Percentiles rank a stretch among this genome's conserved stretches.
Evolutionary conservation across 2,797 vertebrate genomes (phyloP).

Genomic region (Caiman crocodilus): DNA sequence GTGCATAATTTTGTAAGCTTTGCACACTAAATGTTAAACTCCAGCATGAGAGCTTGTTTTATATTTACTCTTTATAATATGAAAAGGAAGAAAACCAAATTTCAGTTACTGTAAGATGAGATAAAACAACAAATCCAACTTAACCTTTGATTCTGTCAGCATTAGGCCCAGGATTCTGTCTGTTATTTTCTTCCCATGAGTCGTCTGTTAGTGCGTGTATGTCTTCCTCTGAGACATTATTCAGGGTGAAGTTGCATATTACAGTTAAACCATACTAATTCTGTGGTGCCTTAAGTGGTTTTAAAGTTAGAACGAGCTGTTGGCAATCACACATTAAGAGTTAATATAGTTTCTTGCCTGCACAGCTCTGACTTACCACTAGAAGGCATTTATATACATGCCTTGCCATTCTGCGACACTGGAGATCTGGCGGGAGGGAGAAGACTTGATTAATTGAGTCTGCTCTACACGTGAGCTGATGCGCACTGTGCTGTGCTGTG

Average conservation of each 20-base stretch:
- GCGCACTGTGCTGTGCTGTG: too few species aligned
- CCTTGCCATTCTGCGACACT: too few species aligned
- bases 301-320: too few species aligned
- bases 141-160: not conserved
- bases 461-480: too few species aligned
- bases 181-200: not conserved
- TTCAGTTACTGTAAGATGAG: not conserved
- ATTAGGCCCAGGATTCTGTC: not conserved
- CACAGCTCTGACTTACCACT: too few species aligned
- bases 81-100: not conserved
- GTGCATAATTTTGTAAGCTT: conserved; percentile 13
- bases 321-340: too few species aligned
- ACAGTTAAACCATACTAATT: too few species aligned
- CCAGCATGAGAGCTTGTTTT: not conserved
- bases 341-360: too few species aligned
- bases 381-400: too few species aligned
- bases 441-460: too few species aligned
- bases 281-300: too few species aligned
- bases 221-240: not conserved
- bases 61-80: not conserved
- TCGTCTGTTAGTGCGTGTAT: not conserved
- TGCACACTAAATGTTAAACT: conserved; percentile 32
- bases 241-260: not conserved
- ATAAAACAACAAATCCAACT: not conserved
- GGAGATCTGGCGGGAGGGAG: too few species aligned